Conservation (phyloP, 37 sponge, comb jelly and placozoan species). For the Dysidea cf. avara region DNA sequence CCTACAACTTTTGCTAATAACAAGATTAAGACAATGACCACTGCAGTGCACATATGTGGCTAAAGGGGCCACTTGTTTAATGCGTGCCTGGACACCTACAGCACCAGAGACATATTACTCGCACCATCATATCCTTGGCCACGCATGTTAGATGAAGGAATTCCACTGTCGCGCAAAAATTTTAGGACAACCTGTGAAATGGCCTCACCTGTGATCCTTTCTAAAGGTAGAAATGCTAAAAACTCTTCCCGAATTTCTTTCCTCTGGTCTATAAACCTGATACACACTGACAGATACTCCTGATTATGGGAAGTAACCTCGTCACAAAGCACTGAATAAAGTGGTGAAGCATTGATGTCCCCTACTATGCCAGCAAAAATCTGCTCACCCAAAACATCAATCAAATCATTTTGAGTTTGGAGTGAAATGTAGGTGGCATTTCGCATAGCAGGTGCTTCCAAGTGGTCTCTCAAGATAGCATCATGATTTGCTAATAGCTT, state of each 20-base stretch:
- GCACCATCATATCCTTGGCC: slow-evolving; percentile 70
- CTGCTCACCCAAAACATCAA: slow-evolving; percentile 48
- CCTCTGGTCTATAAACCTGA: slow-evolving; percentile 34
- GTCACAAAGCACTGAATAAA: slow-evolving; percentile 36
- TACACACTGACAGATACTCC: slow-evolving; percentile 48
- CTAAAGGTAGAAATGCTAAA: slow-evolving; percentile 41
- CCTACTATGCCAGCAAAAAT: too few relatives aligned
- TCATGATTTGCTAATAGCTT: slow-evolving; percentile 32
- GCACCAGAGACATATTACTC: slow-evolving; percentile 38
- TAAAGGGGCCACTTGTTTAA: too few relatives aligned
- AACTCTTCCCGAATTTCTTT: slow-evolving; percentile 48
- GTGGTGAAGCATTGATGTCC: too few relatives aligned
- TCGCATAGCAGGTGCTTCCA: slow-evolving; percentile 20
- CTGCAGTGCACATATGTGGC: too few relatives aligned
- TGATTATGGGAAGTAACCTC: slow-evolving; percentile 52
- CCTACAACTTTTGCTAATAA: too few relatives aligned
- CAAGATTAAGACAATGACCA: too few relatives aligned
- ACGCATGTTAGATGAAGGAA: slow-evolving; percentile 30
- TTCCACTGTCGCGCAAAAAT: slow-evolving; percentile 23
- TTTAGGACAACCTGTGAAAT: slow-evolving; percentile 40
- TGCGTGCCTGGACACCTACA: slow-evolving; percentile 41
- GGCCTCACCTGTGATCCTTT: slow-evolving; percentile 50
- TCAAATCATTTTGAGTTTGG: slow-evolving; percentile 48
- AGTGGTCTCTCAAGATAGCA: slow-evolving; percentile 34
- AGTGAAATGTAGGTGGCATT: slow-evolving; percentile 55